phyloP scores from a whole-genome alignment of 2,888 invertebrate genomes.

The Tanypteryx hageni region DNA sequence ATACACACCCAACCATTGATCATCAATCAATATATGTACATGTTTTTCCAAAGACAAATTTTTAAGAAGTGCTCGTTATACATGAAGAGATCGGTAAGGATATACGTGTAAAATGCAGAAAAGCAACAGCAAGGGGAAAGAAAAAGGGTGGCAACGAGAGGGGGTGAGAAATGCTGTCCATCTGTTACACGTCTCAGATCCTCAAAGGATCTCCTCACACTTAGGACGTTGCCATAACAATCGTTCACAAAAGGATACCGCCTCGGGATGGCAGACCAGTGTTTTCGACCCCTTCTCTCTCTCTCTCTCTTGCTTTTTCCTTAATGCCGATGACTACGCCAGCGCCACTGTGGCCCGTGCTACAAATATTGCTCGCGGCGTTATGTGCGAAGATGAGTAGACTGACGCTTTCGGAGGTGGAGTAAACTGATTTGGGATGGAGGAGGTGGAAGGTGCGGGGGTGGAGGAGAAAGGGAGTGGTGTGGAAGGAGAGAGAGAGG shows the following conservation, averaged over 20 bases:
- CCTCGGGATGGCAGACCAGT: background rate
- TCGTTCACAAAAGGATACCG: slow-evolving; percentile 1
- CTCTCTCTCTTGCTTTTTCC: background rate
- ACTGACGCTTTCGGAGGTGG: background rate
- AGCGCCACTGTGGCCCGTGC: background rate
- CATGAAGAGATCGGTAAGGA: too few species aligned
- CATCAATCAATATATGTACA: too few species aligned
- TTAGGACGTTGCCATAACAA: slow-evolving; percentile 22
- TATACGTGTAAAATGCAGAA: background rate
- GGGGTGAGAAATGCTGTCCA: background rate
- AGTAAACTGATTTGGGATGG: background rate
- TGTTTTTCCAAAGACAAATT: too few species aligned
- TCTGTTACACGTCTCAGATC: slow-evolving; percentile 2
- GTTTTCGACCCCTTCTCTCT: background rate
- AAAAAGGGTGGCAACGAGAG: background rate
- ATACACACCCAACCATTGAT: too few species aligned
- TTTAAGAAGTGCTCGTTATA: too few species aligned
- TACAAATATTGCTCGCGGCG: background rate
- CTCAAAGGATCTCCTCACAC: slow-evolving; percentile 35
- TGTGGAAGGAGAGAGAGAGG: too few species aligned
- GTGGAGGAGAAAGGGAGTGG: background rate
- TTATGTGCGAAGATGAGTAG: background rate
- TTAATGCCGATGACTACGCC: background rate
- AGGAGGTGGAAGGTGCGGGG: background rate
- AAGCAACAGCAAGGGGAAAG: background rate